Evolutionary conservation across 2,888 invertebrate genomes (phyloP).

Genomic region (Drosophila siamana): DNA sequence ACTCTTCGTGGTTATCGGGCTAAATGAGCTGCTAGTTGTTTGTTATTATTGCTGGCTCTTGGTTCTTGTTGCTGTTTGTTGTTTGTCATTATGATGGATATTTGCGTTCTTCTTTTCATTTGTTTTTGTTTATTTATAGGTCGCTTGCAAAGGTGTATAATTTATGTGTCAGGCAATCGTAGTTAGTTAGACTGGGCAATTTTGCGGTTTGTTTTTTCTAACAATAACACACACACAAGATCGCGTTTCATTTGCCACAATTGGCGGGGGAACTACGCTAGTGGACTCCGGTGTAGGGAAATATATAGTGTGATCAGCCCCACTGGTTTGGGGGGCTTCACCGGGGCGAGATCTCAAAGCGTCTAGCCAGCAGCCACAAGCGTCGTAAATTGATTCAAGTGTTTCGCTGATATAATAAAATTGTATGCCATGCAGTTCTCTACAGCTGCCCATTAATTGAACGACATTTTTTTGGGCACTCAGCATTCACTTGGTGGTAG

Average conservation of each 20-base stretch:
- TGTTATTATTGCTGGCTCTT: slow-evolving; percentile 22
- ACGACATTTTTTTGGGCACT: slow-evolving; percentile 10
- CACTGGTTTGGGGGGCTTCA: slow-evolving; percentile 18
- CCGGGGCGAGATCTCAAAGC: neutral
- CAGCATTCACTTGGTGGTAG: slow-evolving; percentile 24
- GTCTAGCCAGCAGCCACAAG: neutral
- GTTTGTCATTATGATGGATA: slow-evolving; percentile 36
- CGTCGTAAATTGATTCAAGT: slow-evolving; percentile 64
- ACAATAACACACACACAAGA: no score
- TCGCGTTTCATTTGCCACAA: slow-evolving; percentile 24
- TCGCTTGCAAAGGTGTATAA: slow-evolving; percentile 35
- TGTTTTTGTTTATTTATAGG: slow-evolving; percentile 33
- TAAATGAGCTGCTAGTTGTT: slow-evolving; percentile 44
- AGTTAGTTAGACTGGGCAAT: neutral
- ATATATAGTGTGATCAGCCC: neutral
- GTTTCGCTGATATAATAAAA: slow-evolving; percentile 63
- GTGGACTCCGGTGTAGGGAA: neutral
- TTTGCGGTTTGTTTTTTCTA: no score
- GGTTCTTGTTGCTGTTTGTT: slow-evolving; percentile 38
- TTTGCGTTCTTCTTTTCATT: slow-evolving; percentile 7
- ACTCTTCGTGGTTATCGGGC: slow-evolving; percentile 67
- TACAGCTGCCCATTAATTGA: slow-evolving; percentile 54
- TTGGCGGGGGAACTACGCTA: slow-evolving; percentile 1
- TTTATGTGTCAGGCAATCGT: slow-evolving; percentile 30
- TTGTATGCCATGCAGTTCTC: slow-evolving; percentile 71